phyloP scores from a whole-genome alignment of 2,888 invertebrate species.

The Serripes groenlandicus region DNA sequence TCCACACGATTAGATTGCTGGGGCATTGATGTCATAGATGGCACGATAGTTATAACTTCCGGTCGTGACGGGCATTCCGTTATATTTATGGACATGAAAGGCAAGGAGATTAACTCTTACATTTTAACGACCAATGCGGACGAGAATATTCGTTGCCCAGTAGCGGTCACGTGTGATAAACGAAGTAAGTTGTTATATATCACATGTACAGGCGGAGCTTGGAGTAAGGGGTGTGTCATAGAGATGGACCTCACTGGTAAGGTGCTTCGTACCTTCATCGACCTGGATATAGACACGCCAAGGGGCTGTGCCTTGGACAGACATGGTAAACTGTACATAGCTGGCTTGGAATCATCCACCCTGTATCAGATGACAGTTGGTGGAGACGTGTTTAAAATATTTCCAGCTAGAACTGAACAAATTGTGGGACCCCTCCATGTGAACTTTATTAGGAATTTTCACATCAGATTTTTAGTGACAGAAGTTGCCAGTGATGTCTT shows the following conservation, averaged over 20 bases:
- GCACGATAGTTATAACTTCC: slow-evolving; percentile 41
- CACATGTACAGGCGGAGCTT: slow-evolving; percentile 62
- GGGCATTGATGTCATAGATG: slow-evolving; percentile 53
- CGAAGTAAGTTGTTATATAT: slow-evolving; percentile 41
- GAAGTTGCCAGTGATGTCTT: slow-evolving; percentile 57
- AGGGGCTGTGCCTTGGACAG: slow-evolving; percentile 47
- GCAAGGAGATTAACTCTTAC: slow-evolving; percentile 56
- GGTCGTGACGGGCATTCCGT: slow-evolving; percentile 62
- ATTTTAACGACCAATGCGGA: slow-evolving; percentile 49
- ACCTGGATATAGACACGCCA: slow-evolving; percentile 64
- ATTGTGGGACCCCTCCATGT: slow-evolving; percentile 58
- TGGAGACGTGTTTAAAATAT: slow-evolving; percentile 51
- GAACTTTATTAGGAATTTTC: slow-evolving; percentile 56
- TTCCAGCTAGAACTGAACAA: slow-evolving; percentile 52
- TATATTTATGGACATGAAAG: slow-evolving; percentile 49
- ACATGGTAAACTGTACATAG: slow-evolving; percentile 60
- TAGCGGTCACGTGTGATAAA: slow-evolving; percentile 51
- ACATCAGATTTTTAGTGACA: slow-evolving; percentile 53
- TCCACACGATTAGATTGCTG: slow-evolving; percentile 60
- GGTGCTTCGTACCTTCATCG: slow-evolving; percentile 36
- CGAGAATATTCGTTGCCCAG: slow-evolving; percentile 62
- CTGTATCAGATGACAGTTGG: slow-evolving; percentile 51
- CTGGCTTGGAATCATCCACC: slow-evolving; percentile 60
- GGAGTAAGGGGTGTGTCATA: slow-evolving; percentile 65
- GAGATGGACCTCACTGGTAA: slow-evolving; percentile 49